phyloP scores from a whole-genome alignment of 1,140 invertebrate species.

The Drosophila micromelanica region DNA sequence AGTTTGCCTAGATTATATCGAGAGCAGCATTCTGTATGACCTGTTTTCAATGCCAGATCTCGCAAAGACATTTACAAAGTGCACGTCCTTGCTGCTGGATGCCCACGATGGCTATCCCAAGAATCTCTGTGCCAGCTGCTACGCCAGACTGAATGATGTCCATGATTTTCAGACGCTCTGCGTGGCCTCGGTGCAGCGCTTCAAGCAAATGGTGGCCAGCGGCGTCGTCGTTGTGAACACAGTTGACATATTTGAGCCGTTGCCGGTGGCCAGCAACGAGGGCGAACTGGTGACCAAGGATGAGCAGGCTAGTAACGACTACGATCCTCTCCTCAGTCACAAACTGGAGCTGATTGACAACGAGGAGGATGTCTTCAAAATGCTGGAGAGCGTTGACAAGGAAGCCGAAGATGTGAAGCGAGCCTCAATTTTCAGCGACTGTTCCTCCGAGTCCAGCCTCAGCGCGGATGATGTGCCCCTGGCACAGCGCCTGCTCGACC shows the following conservation, averaged over 20 bases:
- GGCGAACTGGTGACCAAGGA: conserved; percentile 30
- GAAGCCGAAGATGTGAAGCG: conserved; percentile 35
- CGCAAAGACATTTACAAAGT: conserved; percentile 57
- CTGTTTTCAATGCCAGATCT: conserved; percentile 65
- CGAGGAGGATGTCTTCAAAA: conserved; percentile 77
- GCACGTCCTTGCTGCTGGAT: conserved; percentile 61
- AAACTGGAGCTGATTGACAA: conserved; percentile 74
- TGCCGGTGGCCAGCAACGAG: conserved; percentile 32
- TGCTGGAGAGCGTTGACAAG: conserved; percentile 67
- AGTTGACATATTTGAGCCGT: conserved; percentile 39
- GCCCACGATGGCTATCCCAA: conserved; percentile 65
- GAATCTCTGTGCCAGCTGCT: conserved; percentile 59
- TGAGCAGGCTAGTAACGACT: conserved; percentile 51
- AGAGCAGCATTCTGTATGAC: conserved; percentile 45
- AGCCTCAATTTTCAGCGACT: neutral
- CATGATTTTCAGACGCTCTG: conserved; percentile 68
- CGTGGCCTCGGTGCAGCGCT: conserved; percentile 47
- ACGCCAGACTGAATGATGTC: conserved; percentile 57
- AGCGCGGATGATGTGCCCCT: conserved; percentile 70
- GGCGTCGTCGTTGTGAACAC: conserved; percentile 7
- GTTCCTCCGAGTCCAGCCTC: conserved; percentile 7
- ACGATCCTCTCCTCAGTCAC: conserved; percentile 65
- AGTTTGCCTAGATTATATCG: conserved; percentile 61
- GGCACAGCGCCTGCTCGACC: conserved; percentile 41
- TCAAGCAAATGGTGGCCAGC: conserved; percentile 61